Base-by-base conservation (phyloP, 2,113 vertebrate genomes). In the Pycnonotus jocosus region DNA sequence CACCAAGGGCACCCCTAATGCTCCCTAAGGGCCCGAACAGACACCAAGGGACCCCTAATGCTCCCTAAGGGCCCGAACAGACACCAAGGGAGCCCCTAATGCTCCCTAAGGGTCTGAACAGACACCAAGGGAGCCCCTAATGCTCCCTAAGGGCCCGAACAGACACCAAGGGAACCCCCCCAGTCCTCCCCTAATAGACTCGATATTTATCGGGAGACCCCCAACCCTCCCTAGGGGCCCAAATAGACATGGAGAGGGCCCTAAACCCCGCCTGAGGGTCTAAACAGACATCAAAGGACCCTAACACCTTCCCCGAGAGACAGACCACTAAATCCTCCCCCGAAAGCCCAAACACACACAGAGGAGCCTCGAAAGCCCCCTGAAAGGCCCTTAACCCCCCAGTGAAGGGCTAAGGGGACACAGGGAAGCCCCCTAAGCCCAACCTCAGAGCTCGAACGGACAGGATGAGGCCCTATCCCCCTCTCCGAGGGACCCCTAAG, bases 391-490 rank as follows among this genome's bases (percentile, higher is more conserved):
- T n/a, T 30, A 57, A 30, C 8, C 12, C 20, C 19, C 9, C 5
- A 1, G 3, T 21, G 2, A 57, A 40, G 5, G 3, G 3, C 7
- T 10, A 20, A 48, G 50, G 10, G 9, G 8, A 11, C 24, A n/a
- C 10, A 20, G 1, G 4, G 42, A 40, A 28, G 5, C 15, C 42
- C 5, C 5, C 25, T 3, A 2, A 33, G 3, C 7, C 58, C 16
- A 4, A 9, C 22, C n/a, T 27, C 18, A 20, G 7, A 7, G 12
- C 33, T 6, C 42, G 12, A 57, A 24, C 3, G 30, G 50, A 12
- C 8, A 57, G 0, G 1, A 30, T 4, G 8, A 7, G 15, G 30
- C 6, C 28, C 15, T 6, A 47, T 10, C 4, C 6, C 22, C 2
- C 2, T 8, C 15, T 44, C 53, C 15, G 7, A 61, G 4, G 3